A percentile compares a stretch with the other conserved stretches of the same genome.
phyloP scores from a whole-genome alignment of 1,140 invertebrate species.

The Spodoptera litura region DNA sequence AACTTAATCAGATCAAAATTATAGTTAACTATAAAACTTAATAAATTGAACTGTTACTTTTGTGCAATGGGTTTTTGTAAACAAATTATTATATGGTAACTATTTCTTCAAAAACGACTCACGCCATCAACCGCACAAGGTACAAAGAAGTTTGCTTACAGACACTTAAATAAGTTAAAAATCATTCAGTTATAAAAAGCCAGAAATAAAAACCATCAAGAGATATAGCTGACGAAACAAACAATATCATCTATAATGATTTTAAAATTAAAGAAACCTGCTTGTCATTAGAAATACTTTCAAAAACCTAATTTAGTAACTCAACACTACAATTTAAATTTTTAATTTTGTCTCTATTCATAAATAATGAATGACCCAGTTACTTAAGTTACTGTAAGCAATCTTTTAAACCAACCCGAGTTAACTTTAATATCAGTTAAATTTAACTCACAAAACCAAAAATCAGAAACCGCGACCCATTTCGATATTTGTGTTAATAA shows the following conservation, averaged over 20 bases:
- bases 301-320: background rate
- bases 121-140: background rate
- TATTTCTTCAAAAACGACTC: slow-evolving; percentile 56
- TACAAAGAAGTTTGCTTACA: slow-evolving; percentile 28
- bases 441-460: slow-evolving; percentile 1
- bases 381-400: slow-evolving; percentile 10
- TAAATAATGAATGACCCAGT: background rate
- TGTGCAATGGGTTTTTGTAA: slow-evolving; percentile 66
- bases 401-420: slow-evolving; percentile 2
- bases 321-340: background rate
- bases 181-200: background rate
- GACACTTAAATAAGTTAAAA: background rate
- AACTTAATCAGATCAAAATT: slow-evolving; percentile 78
- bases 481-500: slow-evolving; percentile 50
- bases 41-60: slow-evolving; percentile 67
- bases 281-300: slow-evolving; percentile 17
- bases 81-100: slow-evolving; percentile 68
- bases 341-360: background rate
- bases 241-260: slow-evolving; percentile 45
- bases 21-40: slow-evolving; percentile 49
- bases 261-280: slow-evolving; percentile 32
- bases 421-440: slow-evolving; percentile 20
- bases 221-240: slow-evolving; percentile 37
- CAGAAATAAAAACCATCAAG: slow-evolving; percentile 43
- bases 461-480: slow-evolving; percentile 29